phyloP scores from a whole-genome alignment of 2,888 invertebrate species.

The Adineta ricciae region DNA sequence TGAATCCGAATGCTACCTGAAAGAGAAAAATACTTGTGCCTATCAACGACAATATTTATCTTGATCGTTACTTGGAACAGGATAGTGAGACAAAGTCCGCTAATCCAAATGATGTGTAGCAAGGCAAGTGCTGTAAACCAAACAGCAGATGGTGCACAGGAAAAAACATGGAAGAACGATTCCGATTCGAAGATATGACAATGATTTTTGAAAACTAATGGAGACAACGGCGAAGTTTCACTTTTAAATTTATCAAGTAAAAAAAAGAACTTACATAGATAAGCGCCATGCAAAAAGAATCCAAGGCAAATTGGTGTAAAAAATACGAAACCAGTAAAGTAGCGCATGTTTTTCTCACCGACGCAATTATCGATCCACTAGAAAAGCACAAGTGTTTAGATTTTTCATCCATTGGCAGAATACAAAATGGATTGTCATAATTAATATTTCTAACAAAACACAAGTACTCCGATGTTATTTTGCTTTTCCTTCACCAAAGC shows the following conservation, averaged over 20 bases:
- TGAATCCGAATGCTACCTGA: background rate
- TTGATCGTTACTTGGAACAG: conserved; percentile 22
- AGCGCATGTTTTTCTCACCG: conserved; percentile 24
- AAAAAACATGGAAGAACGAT: background rate
- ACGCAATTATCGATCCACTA: conserved; percentile 27
- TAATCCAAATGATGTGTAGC: conserved; percentile 23
- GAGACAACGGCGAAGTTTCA: background rate
- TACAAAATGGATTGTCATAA: background rate
- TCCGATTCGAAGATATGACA: background rate
- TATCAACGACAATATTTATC: background rate
- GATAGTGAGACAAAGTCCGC: conserved; percentile 5
- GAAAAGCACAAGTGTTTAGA: background rate
- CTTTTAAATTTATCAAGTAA: background rate
- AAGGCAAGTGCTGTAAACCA: conserved; percentile 27
- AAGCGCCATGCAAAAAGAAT: conserved; percentile 23
- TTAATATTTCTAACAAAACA: background rate
- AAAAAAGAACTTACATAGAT: background rate
- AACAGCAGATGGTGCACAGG: conserved; percentile 10
- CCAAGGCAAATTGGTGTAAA: conserved; percentile 29
- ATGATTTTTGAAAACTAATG: background rate
- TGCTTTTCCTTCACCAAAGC: background rate
- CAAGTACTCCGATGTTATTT: background rate
- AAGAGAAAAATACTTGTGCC: background rate
- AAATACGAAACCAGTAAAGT: conserved; percentile 32
- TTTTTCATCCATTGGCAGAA: no score